Base-by-base conservation (phyloP, 2,797 vertebrate genomes). In the Chaenodraco wilsoni region DNA sequence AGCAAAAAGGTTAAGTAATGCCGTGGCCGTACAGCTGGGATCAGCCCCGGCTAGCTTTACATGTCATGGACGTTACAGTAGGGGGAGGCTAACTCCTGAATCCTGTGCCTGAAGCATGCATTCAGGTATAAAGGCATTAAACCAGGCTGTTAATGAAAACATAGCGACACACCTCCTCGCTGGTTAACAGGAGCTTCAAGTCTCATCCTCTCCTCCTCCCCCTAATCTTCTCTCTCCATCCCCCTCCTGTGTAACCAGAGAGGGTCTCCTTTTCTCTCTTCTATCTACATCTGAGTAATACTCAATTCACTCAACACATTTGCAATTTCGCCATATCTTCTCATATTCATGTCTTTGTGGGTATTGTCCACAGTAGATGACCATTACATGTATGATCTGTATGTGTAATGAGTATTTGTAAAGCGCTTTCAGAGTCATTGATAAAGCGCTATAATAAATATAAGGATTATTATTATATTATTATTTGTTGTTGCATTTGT, bases 91-190 rank as follows among this genome's bases (percentile, higher is more conserved):
- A 57, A 70, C 43, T 62, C 49, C 40, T 9, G 69, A 67, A 69
- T 77, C 57, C 44, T 69, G 23, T 48, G 55, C 66, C 68, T 78
- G 46, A 84, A 62, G 74, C 57, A 69, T 68, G 71, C 33, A 37
- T 37, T 37, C 79, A 78, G 76, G 79, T 69, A 64, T 57, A 72
- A 74, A 68, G 74, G 75, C 72, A 72, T 79, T 63, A 75, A 81
- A 71, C 41, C 37, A 12, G 57, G 74, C 33, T 2, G 37, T 62
- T 76, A 68, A 79, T 68, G 75, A 77, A 79, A 74, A 77, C 74
- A 49, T 2, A 45, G 62, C 4, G 45, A 66, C 83, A 66, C 70
- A n/a, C 65, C 78, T 73, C 62, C 44, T 43, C 0, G 11, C 57
- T 81, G 50, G 49, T 80, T 84, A 81, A 69, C 73, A 60, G 61